Conservation (phyloP, 64 coral and sea anemone species). For the Pachyseris speciosa region DNA sequence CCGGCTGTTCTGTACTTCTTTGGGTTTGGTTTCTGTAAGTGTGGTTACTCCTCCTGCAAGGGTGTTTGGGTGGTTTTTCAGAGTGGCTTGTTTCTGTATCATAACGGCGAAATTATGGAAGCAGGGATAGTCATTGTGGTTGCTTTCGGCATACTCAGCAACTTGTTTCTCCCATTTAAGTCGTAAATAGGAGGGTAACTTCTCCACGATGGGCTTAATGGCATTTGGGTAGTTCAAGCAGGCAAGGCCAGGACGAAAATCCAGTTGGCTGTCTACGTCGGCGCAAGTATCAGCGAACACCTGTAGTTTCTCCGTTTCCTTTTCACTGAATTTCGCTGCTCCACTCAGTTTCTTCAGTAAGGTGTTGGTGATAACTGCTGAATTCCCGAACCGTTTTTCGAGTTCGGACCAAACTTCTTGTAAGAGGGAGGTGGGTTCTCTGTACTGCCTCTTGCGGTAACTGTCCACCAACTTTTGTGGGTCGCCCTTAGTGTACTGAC, state of each 20-base stretch:
- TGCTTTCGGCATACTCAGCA: constrained; percentile 1
- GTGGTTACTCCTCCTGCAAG: background rate
- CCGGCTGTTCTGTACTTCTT: background rate
- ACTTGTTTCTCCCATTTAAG: constrained; percentile 75
- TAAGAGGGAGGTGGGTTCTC: background rate
- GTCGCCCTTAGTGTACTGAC: constrained; percentile 39
- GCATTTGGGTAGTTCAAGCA: constrained; percentile 58
- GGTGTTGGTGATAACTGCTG: constrained; percentile 41
- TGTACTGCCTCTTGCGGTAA: constrained; percentile 29
- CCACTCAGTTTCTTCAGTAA: constrained; percentile 7
- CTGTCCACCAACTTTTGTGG: constrained; percentile 41
- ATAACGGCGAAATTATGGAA: constrained; percentile 37
- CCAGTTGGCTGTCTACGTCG: constrained; percentile 39
- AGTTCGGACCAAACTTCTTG: constrained; percentile 52
- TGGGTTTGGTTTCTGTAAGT: background rate
- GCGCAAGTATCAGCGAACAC: constrained; percentile 48
- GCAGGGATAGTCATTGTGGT: constrained; percentile 8
- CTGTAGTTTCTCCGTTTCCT: constrained; percentile 16
- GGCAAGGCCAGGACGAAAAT: constrained; percentile 19
- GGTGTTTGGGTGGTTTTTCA: constrained; percentile 47
- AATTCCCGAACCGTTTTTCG: constrained; percentile 61
- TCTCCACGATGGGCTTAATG: constrained; percentile 44
- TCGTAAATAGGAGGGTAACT: constrained; percentile 5
- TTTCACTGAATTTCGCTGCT: constrained; percentile 4
- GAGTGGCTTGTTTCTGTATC: constrained; percentile 29